Base-by-base conservation (phyloP, 2,888 invertebrate genomes). In the Lasioglossum leucozonium region DNA sequence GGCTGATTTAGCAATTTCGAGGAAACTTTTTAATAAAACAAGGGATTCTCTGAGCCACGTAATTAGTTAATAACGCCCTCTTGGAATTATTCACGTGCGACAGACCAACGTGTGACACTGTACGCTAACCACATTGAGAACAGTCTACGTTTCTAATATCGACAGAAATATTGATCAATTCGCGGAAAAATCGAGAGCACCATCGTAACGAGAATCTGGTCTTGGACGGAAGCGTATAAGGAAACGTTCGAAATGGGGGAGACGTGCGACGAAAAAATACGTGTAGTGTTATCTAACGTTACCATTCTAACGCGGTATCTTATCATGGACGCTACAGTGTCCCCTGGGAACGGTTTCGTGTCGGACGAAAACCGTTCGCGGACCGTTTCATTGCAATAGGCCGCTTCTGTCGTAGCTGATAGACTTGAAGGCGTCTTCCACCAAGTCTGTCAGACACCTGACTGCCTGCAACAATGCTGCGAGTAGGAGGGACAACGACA, bases 401-500 rank as follows among this genome's bases (percentile, higher is more conserved):
- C 90, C 89, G 79, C 82, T 91, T 85, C 91, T 91, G 69, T 94
- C 94, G 83, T 92, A 92, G 81, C 91, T 92, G 67, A 93, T 87
- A 5, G 94, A 94, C 62, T 90, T 91, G 75, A 95, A 94, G 18
- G 95, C 96, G 91, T 96, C 96, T 91, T 96, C 96, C 90, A 96
- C 95, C 92, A 96, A 96, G 93, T 96, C 96, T 69, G 96, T 96
- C 91, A 96, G 96, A 93, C 96, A 96, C 84, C 96, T 96, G 94
- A 96, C 96, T 88, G 96, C 96, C 94, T 96, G 96, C 55, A 96
- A 91, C 91, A 96, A 93, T 44, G 96, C 96, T 34, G 96, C 96
- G 72, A 96, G 95, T 26, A 96, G 94, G 88, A 96, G 95, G 72
- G 96, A 96, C 55, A 96, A 93, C 34, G 96, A 96, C 78, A 96